Conservation (phyloP, 2,797 vertebrate genomes). For the Anabacerthia variegaticeps region DNA sequence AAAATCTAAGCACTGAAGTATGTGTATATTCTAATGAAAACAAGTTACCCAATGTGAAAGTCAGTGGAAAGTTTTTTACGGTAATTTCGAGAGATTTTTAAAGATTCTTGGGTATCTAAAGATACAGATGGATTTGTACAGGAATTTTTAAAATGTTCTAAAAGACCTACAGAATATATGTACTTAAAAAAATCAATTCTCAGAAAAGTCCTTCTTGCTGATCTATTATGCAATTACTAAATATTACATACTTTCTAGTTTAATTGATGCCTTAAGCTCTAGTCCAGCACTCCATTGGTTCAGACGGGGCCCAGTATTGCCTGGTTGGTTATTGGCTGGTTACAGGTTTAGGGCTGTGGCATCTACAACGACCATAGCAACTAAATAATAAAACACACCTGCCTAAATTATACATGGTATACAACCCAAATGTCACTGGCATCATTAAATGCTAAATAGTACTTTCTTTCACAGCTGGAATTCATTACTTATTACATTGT, state of each 20-base stretch:
- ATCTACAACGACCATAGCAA: background rate
- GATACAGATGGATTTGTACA: background rate
- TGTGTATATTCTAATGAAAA: background rate
- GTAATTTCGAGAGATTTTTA: background rate
- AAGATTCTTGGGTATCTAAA: background rate
- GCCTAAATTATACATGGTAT: background rate
- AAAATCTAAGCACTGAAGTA: constrained; percentile 34
- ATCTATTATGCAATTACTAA: background rate
- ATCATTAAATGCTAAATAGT: background rate
- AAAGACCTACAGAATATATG: background rate
- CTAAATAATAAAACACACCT: background rate
- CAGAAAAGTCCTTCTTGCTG: background rate
- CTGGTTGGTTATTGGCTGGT: background rate
- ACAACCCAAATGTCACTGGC: background rate
- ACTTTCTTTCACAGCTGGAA: background rate
- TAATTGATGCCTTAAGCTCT: background rate
- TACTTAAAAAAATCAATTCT: background rate
- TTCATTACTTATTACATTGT: background rate
- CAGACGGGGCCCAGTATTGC: background rate
- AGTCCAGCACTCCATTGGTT: background rate
- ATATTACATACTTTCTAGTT: background rate
- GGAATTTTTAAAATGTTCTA: background rate
- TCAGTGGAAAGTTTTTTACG: background rate
- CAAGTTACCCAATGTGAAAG: background rate
- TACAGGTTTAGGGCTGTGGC: background rate